Base-by-base conservation (phyloP, 1,140 invertebrate species). In the Drosophila rhopaloa region DNA sequence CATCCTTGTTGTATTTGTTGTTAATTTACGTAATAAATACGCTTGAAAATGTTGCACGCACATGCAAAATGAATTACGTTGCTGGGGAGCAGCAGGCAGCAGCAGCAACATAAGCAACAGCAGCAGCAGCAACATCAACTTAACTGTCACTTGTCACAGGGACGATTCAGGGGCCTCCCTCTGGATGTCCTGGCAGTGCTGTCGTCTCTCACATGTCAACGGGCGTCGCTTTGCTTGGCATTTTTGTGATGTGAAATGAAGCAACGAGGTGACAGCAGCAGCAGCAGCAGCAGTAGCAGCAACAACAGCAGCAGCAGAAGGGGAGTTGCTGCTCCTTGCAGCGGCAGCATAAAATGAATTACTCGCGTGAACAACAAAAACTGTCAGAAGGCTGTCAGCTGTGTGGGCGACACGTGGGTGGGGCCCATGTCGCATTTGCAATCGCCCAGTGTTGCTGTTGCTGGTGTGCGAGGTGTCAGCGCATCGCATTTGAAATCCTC, bases 331-430 rank as follows among this genome's bases (percentile, higher is more conserved):
- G 72, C 62, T 53, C 54, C 73, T 76, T 62, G 60, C 71, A 72
- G 80, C 79, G 79, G 76, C 68, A 84, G 47, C 76, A 82, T 70
- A 83, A 91, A 91, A 91, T 91, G 90, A 91, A 91, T 91, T 91
- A 91, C 85, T 91, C 84, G 90, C 90, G 78, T 91, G 90, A 91
- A 90, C 86, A 91, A 90, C 90, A 91, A 91, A 88, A 91, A 88
- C 90, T 90, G 90, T 91, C 90, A 91, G 79, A 88, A 78, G 55
- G 76, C 90, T 91, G 90, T 91, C 90, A 91, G 90, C 81, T 86
- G 61, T 50, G 75, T 44, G 67, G 73, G 72, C 80, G 63, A 62
- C 50, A 61, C 56, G 68, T 74, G 47, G 70, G 68, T 46, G 70
- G 70, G 56, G 46, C 48, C 32, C 61, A 67, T 51, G 65, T 68